Evolutionary conservation across 2,113 vertebrate species (phyloP).

Genomic region (Chaenocephalus aceratus): DNA sequence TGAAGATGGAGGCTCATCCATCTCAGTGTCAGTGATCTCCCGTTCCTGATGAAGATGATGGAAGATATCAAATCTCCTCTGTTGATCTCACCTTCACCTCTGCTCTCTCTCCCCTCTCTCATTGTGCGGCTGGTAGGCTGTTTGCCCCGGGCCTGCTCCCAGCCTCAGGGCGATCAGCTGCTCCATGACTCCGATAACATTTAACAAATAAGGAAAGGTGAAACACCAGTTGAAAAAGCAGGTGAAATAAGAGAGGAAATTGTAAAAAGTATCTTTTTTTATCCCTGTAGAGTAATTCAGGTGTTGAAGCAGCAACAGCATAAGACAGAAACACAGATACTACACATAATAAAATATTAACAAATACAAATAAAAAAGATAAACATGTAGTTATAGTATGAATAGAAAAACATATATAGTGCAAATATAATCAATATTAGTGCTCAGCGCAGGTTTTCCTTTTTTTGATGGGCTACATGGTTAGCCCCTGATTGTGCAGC

Average conservation of each 20-base stretch:
- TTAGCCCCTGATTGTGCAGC: no score
- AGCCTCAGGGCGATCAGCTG: slow-evolving; percentile 57
- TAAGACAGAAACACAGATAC: no score
- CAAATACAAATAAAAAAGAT: no score
- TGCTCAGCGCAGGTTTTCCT: no score
- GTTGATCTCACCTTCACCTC: slow-evolving; percentile 58
- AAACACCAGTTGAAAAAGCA: slow-evolving; percentile 20
- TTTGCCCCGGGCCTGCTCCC: slow-evolving; percentile 40
- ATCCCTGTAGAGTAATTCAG: no score
- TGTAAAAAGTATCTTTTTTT: no score
- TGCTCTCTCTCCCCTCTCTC: slow-evolving; percentile 26
- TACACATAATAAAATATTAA: no score
- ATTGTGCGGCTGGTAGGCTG: slow-evolving; percentile 25
- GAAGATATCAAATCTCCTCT: slow-evolving; percentile 47
- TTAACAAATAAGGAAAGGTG: slow-evolving; percentile 30
- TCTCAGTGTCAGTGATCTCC: slow-evolving; percentile 37
- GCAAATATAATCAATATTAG: no score
- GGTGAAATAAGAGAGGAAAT: background rate
- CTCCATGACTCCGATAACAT: slow-evolving; percentile 39
- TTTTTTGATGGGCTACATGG: no score
- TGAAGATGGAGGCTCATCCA: slow-evolving; percentile 32
- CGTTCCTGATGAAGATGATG: slow-evolving; percentile 34
- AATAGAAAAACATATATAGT: no score
- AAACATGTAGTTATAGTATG: no score
- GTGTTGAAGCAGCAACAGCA: no score